Conservation (phyloP, 1,140 invertebrate genomes). For the Cheumatopsyche charites region DNA sequence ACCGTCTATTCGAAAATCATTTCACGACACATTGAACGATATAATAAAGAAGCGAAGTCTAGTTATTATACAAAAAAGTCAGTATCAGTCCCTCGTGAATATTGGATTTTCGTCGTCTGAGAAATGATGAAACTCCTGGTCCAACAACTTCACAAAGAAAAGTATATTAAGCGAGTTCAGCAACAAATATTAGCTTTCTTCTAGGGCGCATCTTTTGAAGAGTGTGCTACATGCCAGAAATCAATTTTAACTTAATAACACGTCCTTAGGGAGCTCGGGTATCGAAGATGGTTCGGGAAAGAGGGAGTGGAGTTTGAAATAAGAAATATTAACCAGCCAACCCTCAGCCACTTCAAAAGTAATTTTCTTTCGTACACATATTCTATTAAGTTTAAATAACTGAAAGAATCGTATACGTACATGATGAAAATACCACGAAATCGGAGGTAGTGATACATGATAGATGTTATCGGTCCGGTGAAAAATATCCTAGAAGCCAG, state of each 20-base stretch:
- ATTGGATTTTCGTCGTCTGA: neutral
- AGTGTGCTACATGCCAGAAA: slow-evolving; percentile 27
- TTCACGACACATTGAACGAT: too few species aligned
- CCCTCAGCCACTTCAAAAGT: neutral
- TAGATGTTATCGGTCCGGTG: neutral
- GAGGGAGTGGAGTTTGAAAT: neutral
- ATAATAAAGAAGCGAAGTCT: too few species aligned
- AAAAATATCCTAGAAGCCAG: neutral
- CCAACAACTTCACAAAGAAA: slow-evolving; percentile 24
- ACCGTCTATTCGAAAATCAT: too few species aligned
- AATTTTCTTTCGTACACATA: neutral
- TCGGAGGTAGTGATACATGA: too few species aligned
- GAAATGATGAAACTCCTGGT: slow-evolving; percentile 4
- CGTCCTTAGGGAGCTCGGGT: slow-evolving; percentile 2
- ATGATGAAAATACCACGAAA: too few species aligned
- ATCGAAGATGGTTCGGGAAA: neutral
- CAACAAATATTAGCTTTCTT: slow-evolving; percentile 40
- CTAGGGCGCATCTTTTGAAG: slow-evolving; percentile 32
- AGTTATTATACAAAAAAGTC: neutral
- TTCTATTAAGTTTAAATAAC: too few species aligned
- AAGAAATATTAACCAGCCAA: slow-evolving; percentile 13
- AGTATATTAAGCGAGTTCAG: slow-evolving; percentile 43
- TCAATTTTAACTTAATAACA: slow-evolving; percentile 44
- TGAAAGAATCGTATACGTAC: too few species aligned
- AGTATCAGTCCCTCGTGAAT: slow-evolving; percentile 1